Conservation (phyloP, 1,140 invertebrate species). For the Liolophura sinensis region DNA sequence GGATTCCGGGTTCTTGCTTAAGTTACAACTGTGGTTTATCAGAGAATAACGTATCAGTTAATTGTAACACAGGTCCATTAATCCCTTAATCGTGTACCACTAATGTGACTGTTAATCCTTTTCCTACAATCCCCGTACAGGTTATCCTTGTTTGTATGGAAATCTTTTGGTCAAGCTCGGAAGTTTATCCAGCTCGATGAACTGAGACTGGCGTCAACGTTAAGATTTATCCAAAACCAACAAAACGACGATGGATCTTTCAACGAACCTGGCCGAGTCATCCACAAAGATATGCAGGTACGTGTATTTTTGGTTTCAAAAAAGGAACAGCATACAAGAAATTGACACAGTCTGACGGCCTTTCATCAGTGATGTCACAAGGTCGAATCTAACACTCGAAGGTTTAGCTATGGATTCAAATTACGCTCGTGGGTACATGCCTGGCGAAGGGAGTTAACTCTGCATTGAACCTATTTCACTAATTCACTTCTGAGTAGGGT, state of each 20-base stretch:
- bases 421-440: too few species aligned
- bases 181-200: slow-evolving; percentile 76
- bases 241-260: slow-evolving; percentile 84
- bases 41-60: too few species aligned
- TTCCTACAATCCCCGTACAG: slow-evolving; percentile 12
- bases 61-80: too few species aligned
- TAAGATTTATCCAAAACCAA: slow-evolving; percentile 76
- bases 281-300: slow-evolving; percentile 51
- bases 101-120: too few species aligned
- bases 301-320: slow-evolving; percentile 68
- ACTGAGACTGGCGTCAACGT: slow-evolving; percentile 69
- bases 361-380: slow-evolving; percentile 87
- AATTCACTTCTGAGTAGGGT: too few species aligned
- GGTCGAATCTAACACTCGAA: too few species aligned
- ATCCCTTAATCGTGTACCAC: too few species aligned
- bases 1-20: too few species aligned
- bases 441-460: too few species aligned
- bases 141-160: slow-evolving; percentile 86
- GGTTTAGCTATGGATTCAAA: too few species aligned
- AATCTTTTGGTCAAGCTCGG: slow-evolving; percentile 80
- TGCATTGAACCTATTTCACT: too few species aligned
- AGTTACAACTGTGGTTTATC: too few species aligned
- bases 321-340: slow-evolving; percentile 98
- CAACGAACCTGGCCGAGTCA: slow-evolving; percentile 56
- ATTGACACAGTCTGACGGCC: slow-evolving; percentile 99